Percentiles rank a stretch among this genome's conserved stretches.
Evolutionary conservation across 1,140 invertebrate genomes (phyloP).

Genomic region (Hyposmocoma kahamanoa): DNA sequence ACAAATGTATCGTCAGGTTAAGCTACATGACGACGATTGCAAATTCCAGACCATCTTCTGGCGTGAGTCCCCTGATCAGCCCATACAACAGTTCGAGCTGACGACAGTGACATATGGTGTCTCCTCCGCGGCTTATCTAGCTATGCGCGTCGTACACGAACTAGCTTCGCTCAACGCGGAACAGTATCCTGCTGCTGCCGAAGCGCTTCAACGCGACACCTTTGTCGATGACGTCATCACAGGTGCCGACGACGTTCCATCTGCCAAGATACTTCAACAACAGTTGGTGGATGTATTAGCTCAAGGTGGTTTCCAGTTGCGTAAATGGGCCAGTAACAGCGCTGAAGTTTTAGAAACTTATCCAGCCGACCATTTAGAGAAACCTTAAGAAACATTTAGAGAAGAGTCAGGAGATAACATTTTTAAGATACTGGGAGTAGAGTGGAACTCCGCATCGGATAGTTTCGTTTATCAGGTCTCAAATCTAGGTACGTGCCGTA

Average conservation of each 20-base stretch:
- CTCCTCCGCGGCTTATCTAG: slow-evolving; percentile 28
- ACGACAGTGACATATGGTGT: slow-evolving; percentile 34
- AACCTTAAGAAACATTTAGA: neutral
- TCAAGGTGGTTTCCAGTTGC: neutral
- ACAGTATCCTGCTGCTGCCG: slow-evolving; percentile 1
- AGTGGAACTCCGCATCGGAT: slow-evolving; percentile 4
- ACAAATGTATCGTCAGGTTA: slow-evolving; percentile 6
- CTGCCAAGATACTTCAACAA: neutral
- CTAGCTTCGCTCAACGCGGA: slow-evolving; percentile 21
- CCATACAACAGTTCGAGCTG: slow-evolving; percentile 26
- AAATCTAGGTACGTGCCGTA: neutral
- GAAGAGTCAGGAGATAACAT: neutral
- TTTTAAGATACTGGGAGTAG: neutral
- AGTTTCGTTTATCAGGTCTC: neutral
- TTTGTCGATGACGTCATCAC: slow-evolving; percentile 35
- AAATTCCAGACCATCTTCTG: slow-evolving; percentile 8
- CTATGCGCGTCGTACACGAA: slow-evolving; percentile 22
- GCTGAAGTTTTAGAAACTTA: neutral
- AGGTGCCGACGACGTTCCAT: neutral
- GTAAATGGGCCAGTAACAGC: slow-evolving; percentile 2
- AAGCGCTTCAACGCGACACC: slow-evolving; percentile 17
- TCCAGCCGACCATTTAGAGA: neutral
- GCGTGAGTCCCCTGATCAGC: slow-evolving; percentile 3
- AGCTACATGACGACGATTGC: neutral
- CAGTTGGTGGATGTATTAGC: neutral